Percentiles rank a stretch among this genome's conserved stretches.
These are phyloP conservation scores for Andrena marginata DNA, from an alignment of 2,888 invertebrate genomes.

Conservation along the genomic window DNA sequence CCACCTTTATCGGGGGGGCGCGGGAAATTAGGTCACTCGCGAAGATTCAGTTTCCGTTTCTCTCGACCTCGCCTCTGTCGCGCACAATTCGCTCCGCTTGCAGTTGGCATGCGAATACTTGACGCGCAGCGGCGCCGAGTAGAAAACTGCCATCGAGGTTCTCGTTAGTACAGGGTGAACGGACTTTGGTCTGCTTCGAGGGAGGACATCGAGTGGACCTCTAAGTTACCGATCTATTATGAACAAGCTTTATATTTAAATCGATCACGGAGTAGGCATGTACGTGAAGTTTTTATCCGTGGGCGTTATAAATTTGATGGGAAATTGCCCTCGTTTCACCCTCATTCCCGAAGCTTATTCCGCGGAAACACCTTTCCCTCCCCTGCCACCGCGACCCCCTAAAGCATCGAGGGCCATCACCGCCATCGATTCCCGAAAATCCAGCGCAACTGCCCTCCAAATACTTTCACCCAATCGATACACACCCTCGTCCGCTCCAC, in stretches of 20 bases:
- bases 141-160: background rate
- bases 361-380: no score
- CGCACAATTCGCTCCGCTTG: slow-evolving; percentile 17
- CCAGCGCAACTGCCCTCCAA: slow-evolving; percentile 12
- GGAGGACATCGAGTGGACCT: no score
- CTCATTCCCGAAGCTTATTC: no score
- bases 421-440: slow-evolving; percentile 13
- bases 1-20: slow-evolving; percentile 9
- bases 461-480: slow-evolving; percentile 40
- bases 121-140: background rate
- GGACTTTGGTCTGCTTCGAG: no score
- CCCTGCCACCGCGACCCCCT: background rate
- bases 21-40: slow-evolving; percentile 50
- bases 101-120: slow-evolving; percentile 23
- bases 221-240: no score
- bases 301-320: no score
- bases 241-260: no score
- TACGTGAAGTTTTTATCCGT: no score
- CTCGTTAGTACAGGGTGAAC: no score
- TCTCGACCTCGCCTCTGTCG: slow-evolving; percentile 23
- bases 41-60: slow-evolving; percentile 34
- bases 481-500: no score
- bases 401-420: background rate
- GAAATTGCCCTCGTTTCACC: no score
- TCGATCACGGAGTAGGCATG: no score